Percentiles rank a stretch among this genome's conserved stretches.
phyloP scores from a whole-genome alignment of 2,888 invertebrate genomes.

The Diarsia rubi region DNA sequence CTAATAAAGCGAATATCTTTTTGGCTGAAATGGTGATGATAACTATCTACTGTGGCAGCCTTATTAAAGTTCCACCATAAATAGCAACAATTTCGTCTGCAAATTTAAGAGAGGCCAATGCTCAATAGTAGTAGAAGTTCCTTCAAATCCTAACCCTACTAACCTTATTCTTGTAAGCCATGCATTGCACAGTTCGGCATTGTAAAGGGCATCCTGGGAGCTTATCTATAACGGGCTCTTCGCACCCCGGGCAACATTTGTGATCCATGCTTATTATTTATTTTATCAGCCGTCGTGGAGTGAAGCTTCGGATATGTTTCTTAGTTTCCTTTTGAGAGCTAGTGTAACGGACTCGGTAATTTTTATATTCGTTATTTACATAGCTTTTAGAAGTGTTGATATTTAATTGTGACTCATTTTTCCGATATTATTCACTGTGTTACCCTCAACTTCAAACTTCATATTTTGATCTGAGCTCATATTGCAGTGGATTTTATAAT shows the following conservation, averaged over 20 bases:
- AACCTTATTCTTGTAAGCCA: slow-evolving; percentile 70
- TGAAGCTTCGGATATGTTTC: background rate
- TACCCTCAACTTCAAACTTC: background rate
- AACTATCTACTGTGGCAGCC: background rate
- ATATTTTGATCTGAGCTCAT: no score
- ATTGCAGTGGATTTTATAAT: background rate
- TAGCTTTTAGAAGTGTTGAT: background rate
- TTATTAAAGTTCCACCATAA: background rate
- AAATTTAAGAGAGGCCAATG: background rate
- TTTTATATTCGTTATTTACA: no score
- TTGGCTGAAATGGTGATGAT: no score
- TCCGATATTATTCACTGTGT: background rate
- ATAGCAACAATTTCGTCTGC: background rate
- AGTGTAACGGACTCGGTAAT: no score
- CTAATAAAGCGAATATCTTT: no score
- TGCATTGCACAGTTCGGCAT: slow-evolving; percentile 80
- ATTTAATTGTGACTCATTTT: slow-evolving; percentile 5
- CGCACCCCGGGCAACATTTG: slow-evolving; percentile 75
- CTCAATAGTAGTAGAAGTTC: background rate
- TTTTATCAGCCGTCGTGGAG: background rate
- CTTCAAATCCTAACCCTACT: slow-evolving; percentile 9
- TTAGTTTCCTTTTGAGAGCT: slow-evolving; percentile 1
- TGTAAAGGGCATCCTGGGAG: slow-evolving; percentile 78
- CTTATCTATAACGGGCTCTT: slow-evolving; percentile 74
- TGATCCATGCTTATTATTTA: slow-evolving; percentile 71